These are phyloP conservation scores for Sminthurinus aureus DNA, from an alignment of 2,888 invertebrate genomes.

Conservation along the genomic window DNA sequence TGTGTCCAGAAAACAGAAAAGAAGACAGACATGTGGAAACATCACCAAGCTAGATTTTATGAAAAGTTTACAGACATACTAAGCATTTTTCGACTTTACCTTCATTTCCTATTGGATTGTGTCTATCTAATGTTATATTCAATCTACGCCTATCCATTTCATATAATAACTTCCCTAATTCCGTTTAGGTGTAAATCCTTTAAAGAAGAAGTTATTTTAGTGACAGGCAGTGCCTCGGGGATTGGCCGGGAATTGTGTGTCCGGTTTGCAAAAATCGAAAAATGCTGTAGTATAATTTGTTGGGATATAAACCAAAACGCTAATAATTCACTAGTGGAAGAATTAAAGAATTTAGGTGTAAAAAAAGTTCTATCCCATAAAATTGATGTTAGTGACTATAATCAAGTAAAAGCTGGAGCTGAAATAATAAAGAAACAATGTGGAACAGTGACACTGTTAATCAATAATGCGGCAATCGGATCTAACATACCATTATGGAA, in stretches of 20 bases:
- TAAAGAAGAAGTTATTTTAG: constrained; percentile 23
- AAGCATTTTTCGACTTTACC: background rate
- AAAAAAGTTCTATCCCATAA: constrained; percentile 5
- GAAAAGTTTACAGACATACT: background rate
- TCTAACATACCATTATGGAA: constrained; percentile 38
- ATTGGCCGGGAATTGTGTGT: constrained; percentile 33
- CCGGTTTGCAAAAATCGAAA: constrained; percentile 12
- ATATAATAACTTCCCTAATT: background rate
- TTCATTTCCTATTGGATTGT: constrained; percentile 8
- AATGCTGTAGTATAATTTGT: constrained; percentile 31
- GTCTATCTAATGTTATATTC: background rate
- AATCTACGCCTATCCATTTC: constrained; percentile 8
- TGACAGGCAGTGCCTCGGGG: constrained; percentile 23
- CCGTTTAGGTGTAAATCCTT: constrained; percentile 18
- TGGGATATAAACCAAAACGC: constrained; percentile 21
- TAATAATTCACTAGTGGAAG: background rate
- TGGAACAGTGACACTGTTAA: constrained; percentile 46
- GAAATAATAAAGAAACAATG: constrained; percentile 32
- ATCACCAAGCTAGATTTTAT: background rate
- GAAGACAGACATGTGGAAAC: too few species aligned
- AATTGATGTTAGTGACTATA: constrained; percentile 24
- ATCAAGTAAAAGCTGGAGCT: constrained; percentile 12
- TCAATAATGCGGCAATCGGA: constrained; percentile 51
- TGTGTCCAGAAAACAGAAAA: too few species aligned
- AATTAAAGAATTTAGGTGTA: constrained; percentile 15